A percentile compares a stretch with the other conserved stretches of the same genome.
Conservation (phyloP, 2,888 invertebrate species). For the Archips crataeganus region DNA sequence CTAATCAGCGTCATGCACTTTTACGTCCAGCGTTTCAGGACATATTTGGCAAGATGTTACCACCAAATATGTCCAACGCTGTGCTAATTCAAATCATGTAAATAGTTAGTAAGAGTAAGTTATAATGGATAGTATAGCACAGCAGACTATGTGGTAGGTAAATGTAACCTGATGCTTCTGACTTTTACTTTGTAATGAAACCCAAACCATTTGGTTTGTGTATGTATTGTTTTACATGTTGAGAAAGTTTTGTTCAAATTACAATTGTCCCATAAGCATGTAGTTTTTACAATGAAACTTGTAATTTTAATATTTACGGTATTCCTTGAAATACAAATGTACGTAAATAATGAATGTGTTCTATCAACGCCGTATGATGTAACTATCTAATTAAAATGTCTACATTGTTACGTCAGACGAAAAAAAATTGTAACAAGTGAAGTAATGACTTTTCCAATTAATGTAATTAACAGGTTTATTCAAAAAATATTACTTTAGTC, state of each 20-base stretch:
- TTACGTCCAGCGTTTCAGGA: not conserved
- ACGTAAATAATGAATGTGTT: not conserved
- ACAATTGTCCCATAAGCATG: not conserved
- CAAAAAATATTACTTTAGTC: no score
- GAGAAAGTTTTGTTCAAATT: slow-evolving; percentile 32
- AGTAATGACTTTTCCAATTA: not conserved
- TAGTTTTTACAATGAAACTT: not conserved
- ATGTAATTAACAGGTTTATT: not conserved
- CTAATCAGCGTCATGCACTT: not conserved
- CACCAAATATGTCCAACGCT: not conserved
- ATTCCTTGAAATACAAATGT: not conserved
- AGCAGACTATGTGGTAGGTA: not conserved
- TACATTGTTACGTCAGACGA: not conserved
- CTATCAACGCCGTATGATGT: not conserved
- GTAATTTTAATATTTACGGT: not conserved
- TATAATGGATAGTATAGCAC: not conserved
- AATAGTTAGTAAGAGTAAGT: not conserved
- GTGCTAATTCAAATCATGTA: not conserved
- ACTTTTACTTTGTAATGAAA: slow-evolving; percentile 31
- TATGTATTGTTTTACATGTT: slow-evolving; percentile 31
- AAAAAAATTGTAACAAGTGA: not conserved
- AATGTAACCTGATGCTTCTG: slow-evolving; percentile 29
- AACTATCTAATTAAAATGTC: not conserved
- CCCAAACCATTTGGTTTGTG: slow-evolving; percentile 29
- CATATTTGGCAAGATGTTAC: slow-evolving; percentile 10